Evolutionary conservation across 2,888 invertebrate genomes (phyloP).

Genomic region (Iselma pallidipennis): DNA sequence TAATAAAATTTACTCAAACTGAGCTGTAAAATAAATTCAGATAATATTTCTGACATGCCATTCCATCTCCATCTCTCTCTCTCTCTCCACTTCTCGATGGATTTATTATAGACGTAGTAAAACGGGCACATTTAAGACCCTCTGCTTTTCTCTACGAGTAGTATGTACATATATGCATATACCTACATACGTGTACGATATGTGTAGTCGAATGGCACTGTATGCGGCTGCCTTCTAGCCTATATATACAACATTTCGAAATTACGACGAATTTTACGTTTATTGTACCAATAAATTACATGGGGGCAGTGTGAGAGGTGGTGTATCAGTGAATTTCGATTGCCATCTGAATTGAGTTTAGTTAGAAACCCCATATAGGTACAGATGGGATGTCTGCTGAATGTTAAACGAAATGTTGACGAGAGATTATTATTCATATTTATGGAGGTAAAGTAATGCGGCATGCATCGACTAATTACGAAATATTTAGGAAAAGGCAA

Average conservation of each 20-base stretch:
- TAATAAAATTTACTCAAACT: too few species aligned
- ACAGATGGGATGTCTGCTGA: too few species aligned
- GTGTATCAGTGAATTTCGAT: constrained; percentile 14
- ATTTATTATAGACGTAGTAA: constrained; percentile 52
- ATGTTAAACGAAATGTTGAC: too few species aligned
- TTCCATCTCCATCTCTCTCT: constrained; percentile 46
- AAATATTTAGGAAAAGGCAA: too few species aligned
- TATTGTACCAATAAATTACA: constrained; percentile 23
- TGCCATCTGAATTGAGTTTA: constrained; percentile 18
- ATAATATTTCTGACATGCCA: constrained; percentile 33
- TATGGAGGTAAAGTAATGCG: too few species aligned
- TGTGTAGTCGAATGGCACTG: too few species aligned
- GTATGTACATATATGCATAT: background rate
- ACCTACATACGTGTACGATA: background rate
- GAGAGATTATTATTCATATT: too few species aligned
- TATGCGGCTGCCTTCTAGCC: too few species aligned
- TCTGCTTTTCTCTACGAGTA: constrained; percentile 37
- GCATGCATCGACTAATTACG: too few species aligned
- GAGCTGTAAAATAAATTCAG: too few species aligned
- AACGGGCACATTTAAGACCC: constrained; percentile 36
- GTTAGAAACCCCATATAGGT: too few species aligned
- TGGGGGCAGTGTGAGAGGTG: background rate
- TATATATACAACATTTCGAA: constrained; percentile 11
- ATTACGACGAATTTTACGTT: constrained; percentile 21
- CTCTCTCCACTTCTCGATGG: constrained; percentile 42